These are phyloP conservation scores for Cyclura pinguis DNA, from an alignment of 2,797 vertebrate genomes.

Conservation along the genomic window DNA sequence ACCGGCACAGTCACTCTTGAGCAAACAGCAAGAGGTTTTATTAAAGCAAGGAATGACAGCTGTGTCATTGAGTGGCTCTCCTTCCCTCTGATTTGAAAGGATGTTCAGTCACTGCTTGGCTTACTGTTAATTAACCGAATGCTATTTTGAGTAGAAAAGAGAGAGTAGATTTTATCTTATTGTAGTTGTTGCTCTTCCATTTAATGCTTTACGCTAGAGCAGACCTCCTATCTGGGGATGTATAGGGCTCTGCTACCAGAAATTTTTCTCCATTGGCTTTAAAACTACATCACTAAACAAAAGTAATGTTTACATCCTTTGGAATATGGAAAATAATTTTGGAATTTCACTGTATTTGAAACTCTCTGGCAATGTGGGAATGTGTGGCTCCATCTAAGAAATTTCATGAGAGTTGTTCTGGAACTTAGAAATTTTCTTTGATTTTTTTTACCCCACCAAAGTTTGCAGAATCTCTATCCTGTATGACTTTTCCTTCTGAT, in stretches of 20 bases:
- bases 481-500: too few relatives aligned
- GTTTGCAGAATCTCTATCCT: too few relatives aligned
- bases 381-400: background rate
- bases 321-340: background rate
- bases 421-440: background rate
- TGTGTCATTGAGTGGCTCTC: constrained; percentile 25
- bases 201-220: background rate
- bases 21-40: constrained; percentile 25
- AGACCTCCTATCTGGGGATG: background rate
- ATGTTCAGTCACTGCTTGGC: constrained; percentile 7
- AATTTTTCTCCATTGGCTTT: too few relatives aligned
- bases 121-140: constrained; percentile 16
- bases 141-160: background rate
- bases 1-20: background rate
- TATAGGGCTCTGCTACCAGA: background rate
- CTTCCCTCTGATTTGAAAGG: background rate
- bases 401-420: background rate
- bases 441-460: background rate
- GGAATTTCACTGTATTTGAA: background rate
- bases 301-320: background rate
- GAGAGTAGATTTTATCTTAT: background rate
- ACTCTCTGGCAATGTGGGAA: background rate
- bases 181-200: background rate
- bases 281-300: too few relatives aligned
- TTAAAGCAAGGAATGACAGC: background rate